Evolutionary conservation across 2,113 vertebrate species (phyloP).

Genomic region (Macrotis lagotis): DNA sequence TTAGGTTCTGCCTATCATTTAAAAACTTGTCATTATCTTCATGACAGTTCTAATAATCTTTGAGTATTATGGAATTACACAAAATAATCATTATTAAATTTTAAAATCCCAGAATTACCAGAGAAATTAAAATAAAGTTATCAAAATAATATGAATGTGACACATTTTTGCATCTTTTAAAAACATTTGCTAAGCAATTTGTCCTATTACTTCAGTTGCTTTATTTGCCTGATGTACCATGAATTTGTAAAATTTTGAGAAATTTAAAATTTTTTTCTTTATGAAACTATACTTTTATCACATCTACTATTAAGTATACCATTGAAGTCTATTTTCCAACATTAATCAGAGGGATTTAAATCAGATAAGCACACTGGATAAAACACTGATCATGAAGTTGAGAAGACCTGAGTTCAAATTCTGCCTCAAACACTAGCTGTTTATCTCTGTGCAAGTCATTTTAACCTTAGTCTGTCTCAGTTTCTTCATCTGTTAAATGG

Average conservation of each 20-base stretch:
- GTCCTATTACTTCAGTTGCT: background rate
- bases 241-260: background rate
- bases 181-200: background rate
- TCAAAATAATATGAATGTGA: background rate
- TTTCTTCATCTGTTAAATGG: background rate
- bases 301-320: background rate
- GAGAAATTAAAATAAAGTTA: background rate
- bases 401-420: background rate
- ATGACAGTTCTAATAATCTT: background rate
- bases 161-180: background rate
- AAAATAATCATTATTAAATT: background rate
- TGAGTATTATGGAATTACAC: background rate
- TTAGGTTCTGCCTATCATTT: background rate
- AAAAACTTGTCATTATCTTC: conserved; percentile 24
- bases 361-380: background rate
- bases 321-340: background rate
- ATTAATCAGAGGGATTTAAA: background rate
- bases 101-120: background rate
- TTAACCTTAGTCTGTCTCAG: background rate
- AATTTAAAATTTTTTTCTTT: background rate
- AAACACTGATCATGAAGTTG: background rate
- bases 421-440: background rate
- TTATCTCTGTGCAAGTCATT: background rate
- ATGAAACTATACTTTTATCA: background rate
- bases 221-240: background rate